Evolutionary conservation across 2,888 invertebrate species (phyloP).

Genomic region (Epinotia demarniana): DNA sequence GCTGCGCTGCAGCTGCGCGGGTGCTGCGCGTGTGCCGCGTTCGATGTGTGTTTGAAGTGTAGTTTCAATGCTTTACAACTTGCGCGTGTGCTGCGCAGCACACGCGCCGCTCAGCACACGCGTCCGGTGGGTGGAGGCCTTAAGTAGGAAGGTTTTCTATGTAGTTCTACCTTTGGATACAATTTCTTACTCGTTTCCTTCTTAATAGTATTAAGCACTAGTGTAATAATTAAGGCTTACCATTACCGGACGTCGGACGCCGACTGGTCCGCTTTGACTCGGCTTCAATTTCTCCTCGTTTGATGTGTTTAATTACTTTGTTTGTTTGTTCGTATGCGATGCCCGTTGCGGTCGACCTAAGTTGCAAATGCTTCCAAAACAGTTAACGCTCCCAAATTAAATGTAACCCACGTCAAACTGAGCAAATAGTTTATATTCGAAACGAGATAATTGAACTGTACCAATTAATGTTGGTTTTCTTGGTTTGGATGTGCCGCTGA

Average conservation of each 20-base stretch:
- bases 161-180: background rate
- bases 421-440: slow-evolving; percentile 74
- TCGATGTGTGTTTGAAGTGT: no score
- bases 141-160: background rate
- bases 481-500: background rate
- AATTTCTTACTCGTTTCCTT: slow-evolving; percentile 1
- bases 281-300: slow-evolving; percentile 79
- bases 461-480: slow-evolving; percentile 38
- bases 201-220: slow-evolving; percentile 11
- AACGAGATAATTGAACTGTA: slow-evolving; percentile 75
- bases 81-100: no score
- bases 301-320: slow-evolving; percentile 85
- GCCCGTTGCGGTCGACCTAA: slow-evolving; percentile 79
- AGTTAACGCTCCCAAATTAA: slow-evolving; percentile 80
- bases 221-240: slow-evolving; percentile 21
- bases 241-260: slow-evolving; percentile 35
- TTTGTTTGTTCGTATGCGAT: slow-evolving; percentile 77
- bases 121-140: no score
- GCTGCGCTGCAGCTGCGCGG: no score
- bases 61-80: no score
- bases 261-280: slow-evolving; percentile 69
- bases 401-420: slow-evolving; percentile 82
- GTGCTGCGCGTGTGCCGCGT: no score
- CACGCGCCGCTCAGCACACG: no score
- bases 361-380: slow-evolving; percentile 78